Evolutionary conservation across 2,888 invertebrate genomes (phyloP), one percentile per base, ranked within the genome.

Genomic region (Cantharis lateralis): DNA sequence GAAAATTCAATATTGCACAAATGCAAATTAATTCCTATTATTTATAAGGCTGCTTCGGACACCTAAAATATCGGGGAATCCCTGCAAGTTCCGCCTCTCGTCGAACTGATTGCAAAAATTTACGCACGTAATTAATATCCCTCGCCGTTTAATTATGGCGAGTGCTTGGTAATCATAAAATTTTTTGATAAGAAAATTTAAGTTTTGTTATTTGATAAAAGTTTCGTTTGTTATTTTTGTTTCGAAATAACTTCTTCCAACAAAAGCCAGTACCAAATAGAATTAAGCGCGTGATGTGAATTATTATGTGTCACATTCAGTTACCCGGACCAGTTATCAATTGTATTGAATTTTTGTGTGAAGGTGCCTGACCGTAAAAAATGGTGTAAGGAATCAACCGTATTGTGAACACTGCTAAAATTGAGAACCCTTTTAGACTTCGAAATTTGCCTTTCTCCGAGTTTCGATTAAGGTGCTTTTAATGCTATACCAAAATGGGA

Each of bases 271-370:
- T 66, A 66, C 64, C 13, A 66, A 66, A 16, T 66, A 20, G 64
- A 66, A 66, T 66, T 66, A 66, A 66, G 64, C 64, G 64, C 64
- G 64, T 66, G 64, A 66, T 66, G 20, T 66, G 64, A 66, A 66
- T 66, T 66, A 66, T 66, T 66, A 66, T 20, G 64, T 66, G 64
- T 66, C 64, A 66, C 64, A 66, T 66, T 20, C 64, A 66, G 64
- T 66, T 66, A 15, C 64, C 24, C 64, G 64, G 64, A 66, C 64
- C 64, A 66, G 64, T 66, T 66, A 66, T 66, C 64, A 66, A 66
- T 66, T 66, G 64, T 66, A 66, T 66, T 66, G 64, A 66, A 66
- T 66, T 66, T 66, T 66, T 66, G 64, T 66, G 64, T 66, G 64
- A 20, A 66, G 64, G 64, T 66, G 64, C 64, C 64, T 20, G 64